phyloP scores from a whole-genome alignment of 2,113 vertebrate genomes.

The Nibea coibor region DNA sequence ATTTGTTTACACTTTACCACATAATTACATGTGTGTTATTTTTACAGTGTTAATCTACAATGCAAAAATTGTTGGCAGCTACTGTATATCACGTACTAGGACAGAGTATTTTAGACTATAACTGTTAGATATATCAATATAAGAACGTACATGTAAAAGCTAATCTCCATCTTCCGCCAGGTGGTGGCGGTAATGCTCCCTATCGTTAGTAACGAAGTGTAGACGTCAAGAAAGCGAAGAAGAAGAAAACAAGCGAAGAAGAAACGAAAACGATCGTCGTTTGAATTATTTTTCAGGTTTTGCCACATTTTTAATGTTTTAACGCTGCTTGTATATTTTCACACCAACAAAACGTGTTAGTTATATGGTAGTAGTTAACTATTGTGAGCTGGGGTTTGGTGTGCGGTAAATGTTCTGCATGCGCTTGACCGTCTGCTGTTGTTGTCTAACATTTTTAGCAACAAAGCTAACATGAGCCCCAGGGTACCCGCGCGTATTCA shows the following conservation, averaged over 20 bases:
- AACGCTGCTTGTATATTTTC: neutral
- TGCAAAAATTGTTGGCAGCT: too few relatives aligned
- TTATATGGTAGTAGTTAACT: neutral
- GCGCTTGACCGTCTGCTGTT: conserved; percentile 10
- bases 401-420: neutral
- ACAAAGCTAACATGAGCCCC: conserved; percentile 48
- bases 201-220: accelerated
- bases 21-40: too few relatives aligned
- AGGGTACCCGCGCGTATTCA: neutral
- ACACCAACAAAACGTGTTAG: neutral
- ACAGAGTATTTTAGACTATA: too few relatives aligned
- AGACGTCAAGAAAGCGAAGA: neutral
- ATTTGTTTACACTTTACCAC: too few relatives aligned
- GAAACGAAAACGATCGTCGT: conserved; percentile 50
- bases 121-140: too few relatives aligned
- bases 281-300: conserved; percentile 47
- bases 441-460: conserved; percentile 65
- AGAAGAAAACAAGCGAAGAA: conserved; percentile 44
- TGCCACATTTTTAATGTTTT: neutral
- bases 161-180: conserved; percentile 2
- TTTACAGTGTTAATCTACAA: too few relatives aligned
- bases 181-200: conserved; percentile 8
- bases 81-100: too few relatives aligned
- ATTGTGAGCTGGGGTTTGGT: neutral
- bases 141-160: too few relatives aligned